Base-by-base conservation (phyloP, 2,113 vertebrate genomes). In the Calypte anna region DNA sequence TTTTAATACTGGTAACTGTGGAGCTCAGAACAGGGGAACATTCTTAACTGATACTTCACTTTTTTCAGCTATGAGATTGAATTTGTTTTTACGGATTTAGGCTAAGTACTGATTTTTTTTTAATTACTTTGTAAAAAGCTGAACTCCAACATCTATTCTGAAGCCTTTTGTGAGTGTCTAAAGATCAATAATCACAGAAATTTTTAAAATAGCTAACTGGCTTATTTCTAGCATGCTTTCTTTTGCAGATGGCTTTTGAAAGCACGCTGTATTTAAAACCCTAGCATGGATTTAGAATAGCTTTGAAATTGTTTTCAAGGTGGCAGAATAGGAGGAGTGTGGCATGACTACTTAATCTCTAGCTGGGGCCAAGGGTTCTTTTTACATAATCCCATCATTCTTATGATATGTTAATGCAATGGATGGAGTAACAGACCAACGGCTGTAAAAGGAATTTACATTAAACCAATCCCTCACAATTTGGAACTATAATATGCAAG, bases 231-330 rank as follows among this genome's bases (percentile, higher is more conserved):
- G 72, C 54, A 53, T 61, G n/a, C 83, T 92, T 95, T 92, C 48
- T 94, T 96, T 87, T 90, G 57, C 86, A 95, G 89, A 67, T 76
- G 68, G 91, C 63, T 90, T 95, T 96, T 94, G 95, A 96, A 96
- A 91, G 69, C 59, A 73, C 61, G 82, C 76, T 82, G 36, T 79
- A 25, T 96, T 93, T 95, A 91, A 95, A 93, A 83, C 54, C 38
- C 64, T 51, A 73, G 31, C 31, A 19, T 79, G 75, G 86, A 94
- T 97, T 97, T 96, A 90, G 61, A 83, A 12, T 82, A 59, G 68
- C 94, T 97, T 97, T 96, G 88, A 95, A 96, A 94, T 63, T 68
- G 61, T 95, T 96, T 96, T 94, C 63, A 96, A 90, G 76, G 68
- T 95, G 88, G 90, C 58, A 88, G 86, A 84, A 88, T 62, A 90